These are phyloP conservation scores for Plusia festucae DNA, from an alignment of 2,888 invertebrate species.

Conservation along the genomic window DNA sequence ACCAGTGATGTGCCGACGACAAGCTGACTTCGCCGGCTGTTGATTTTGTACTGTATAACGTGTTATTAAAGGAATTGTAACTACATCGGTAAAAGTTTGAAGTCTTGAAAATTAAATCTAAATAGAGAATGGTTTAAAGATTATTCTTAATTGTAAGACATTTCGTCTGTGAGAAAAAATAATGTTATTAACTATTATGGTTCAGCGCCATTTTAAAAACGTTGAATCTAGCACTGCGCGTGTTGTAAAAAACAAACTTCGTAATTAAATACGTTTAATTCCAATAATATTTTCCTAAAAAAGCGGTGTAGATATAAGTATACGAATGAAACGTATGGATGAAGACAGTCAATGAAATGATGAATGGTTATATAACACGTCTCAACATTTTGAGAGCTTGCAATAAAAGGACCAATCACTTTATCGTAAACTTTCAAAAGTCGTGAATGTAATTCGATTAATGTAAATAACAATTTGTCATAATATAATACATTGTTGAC, in stretches of 20 bases:
- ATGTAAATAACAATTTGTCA: conserved; percentile 49
- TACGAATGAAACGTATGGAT: not conserved
- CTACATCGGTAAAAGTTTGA: conserved; percentile 23
- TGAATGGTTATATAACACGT: conserved; percentile 5
- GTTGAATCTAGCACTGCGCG: too few relatives aligned
- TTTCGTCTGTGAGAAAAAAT: too few relatives aligned
- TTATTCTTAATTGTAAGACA: too few relatives aligned
- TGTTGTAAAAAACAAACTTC: too few relatives aligned
- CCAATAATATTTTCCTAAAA: not conserved
- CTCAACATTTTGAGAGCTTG: conserved; percentile 3
- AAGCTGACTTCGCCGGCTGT: conserved; percentile 65
- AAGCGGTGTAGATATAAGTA: too few relatives aligned
- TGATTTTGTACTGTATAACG: conserved; percentile 59
- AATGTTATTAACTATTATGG: too few relatives aligned
- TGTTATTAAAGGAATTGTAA: conserved; percentile 50
- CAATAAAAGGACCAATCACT: conserved; percentile 5
- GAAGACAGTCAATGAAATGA: not conserved
- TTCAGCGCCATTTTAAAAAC: too few relatives aligned
- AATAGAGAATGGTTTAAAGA: too few relatives aligned
- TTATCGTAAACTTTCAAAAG: conserved; percentile 10
- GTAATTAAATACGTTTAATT: too few relatives aligned
- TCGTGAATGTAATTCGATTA: conserved; percentile 7
- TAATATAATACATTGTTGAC: conserved; percentile 43
- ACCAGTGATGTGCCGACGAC: conserved; percentile 74
- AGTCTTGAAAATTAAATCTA: not conserved